Percentiles rank a stretch among this genome's conserved stretches.
phyloP scores from a whole-genome alignment of 2,797 vertebrate genomes.

The Poeciliopsis gracilis region DNA sequence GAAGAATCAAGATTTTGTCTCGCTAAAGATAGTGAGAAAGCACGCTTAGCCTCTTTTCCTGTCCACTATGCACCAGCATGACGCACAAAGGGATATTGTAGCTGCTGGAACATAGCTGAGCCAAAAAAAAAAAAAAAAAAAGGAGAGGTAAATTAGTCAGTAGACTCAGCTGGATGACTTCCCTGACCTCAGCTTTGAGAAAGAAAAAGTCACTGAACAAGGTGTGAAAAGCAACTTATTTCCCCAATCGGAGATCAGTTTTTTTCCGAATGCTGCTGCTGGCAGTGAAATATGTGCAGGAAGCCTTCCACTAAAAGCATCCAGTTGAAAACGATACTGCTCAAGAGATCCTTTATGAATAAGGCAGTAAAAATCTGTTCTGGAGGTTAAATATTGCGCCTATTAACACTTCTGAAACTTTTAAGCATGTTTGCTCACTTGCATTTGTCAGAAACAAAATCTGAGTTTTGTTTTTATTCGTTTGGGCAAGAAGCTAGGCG shows the following conservation, averaged over 20 bases:
- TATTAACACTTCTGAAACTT: neutral
- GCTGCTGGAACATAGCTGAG: conserved; percentile 33
- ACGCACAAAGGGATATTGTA: conserved; percentile 70
- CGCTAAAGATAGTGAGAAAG: conserved; percentile 18
- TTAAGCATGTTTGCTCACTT: neutral
- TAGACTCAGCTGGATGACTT: conserved; percentile 42
- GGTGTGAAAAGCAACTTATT: conserved; percentile 43
- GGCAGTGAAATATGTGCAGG: conserved; percentile 9
- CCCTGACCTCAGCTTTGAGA: conserved; percentile 24
- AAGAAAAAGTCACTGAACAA: conserved; percentile 48
- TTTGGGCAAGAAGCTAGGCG: neutral
- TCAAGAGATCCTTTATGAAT: conserved; percentile 26
- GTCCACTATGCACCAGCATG: conserved; percentile 64
- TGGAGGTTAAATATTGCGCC: neutral
- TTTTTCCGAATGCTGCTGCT: conserved; percentile 48
- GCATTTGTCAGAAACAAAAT: conserved; percentile 6
- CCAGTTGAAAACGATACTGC: neutral
- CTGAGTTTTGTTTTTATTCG: neutral
- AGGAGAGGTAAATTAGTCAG: conserved; percentile 56
- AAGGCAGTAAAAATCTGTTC: conserved; percentile 5
- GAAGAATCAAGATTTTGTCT: conserved; percentile 34
- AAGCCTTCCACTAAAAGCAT: conserved; percentile 30
- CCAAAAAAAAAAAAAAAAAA: conserved; percentile 25
- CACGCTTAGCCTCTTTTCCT: conserved; percentile 36
- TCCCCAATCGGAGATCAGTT: conserved; percentile 27